Conservation (phyloP, 2,888 invertebrate genomes). For the Orthonevra nobilis region DNA sequence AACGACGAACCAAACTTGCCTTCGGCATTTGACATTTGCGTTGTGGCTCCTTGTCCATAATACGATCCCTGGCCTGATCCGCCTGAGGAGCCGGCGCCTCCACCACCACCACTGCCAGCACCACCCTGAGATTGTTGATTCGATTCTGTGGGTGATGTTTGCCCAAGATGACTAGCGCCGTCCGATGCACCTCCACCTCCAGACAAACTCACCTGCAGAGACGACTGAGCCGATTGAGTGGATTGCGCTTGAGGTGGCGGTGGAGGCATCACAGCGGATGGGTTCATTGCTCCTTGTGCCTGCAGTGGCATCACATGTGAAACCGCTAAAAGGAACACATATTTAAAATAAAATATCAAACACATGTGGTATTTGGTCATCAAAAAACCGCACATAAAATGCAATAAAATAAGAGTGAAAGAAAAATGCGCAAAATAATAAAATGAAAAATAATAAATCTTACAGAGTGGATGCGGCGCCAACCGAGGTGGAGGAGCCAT, state of each 20-base stretch:
- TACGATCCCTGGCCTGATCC: constrained; percentile 71
- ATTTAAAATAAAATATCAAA: constrained; percentile 2
- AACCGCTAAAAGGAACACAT: constrained; percentile 75
- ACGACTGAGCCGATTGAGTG: constrained; percentile 72
- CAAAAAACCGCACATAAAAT: constrained; percentile 32
- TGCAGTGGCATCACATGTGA: constrained; percentile 79
- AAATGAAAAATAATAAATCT: constrained; percentile 72
- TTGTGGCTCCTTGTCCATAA: constrained; percentile 74
- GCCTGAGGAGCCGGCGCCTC: constrained; percentile 72
- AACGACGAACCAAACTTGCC: constrained; percentile 75
- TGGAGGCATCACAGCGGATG: constrained; percentile 78
- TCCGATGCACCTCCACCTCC: constrained; percentile 68
- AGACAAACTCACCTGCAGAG: constrained; percentile 66
- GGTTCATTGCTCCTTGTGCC: constrained; percentile 76
- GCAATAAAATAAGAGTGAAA: constrained; percentile 43
- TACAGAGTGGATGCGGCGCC: constrained; percentile 79
- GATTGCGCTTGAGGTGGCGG: constrained; percentile 78
- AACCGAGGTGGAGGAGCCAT: constrained; percentile 79
- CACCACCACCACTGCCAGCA: constrained; percentile 69
- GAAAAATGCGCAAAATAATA: constrained; percentile 41
- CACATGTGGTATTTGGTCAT: neutral
- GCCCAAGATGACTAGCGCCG: constrained; percentile 74
- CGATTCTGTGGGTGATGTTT: constrained; percentile 76
- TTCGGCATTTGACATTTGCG: constrained; percentile 77
- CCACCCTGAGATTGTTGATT: constrained; percentile 71